Base-by-base conservation (phyloP, 2,888 invertebrate genomes). In the Alsophila aescularia region DNA sequence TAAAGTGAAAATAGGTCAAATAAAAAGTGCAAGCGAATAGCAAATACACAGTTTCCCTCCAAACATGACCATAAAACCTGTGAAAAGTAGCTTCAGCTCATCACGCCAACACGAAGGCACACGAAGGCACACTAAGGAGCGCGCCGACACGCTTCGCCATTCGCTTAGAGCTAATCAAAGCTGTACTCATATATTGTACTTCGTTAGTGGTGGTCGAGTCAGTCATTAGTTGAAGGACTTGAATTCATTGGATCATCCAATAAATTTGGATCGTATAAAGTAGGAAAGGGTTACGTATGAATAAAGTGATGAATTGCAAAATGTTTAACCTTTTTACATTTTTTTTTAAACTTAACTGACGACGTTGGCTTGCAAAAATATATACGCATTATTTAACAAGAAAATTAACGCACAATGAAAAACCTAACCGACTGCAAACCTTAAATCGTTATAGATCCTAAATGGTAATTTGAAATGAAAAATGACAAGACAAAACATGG, bases 121-220 rank as follows among this genome's bases (percentile, higher is more conserved):
- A 24, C 24, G 24, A 24, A 24, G 24, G 24, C n/a, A n/a, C n/a
- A n/a, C n/a, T n/a, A n/a, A n/a, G 29, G 1, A n/a, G 24, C n/a
- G 29, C 32, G 24, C 13, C 18, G 27, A 40, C 48, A 42, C 39
- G 51, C 51, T 48, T 10, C 32, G 6, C 29, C 47, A 9, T n/a
- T 18, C 27, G 27, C 35, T 31, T 48, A 42, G 2, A 4, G 10
- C 10, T 10, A 29, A n/a, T n/a, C 8, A 29, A 2, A n/a, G 29
- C 10, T n/a, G 10, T 16, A 47, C 52, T 34, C 39, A 44, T 34
- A 51, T 43, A 43, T 43, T 37, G 37, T 32, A 15, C 43, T 51
- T 51, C 51, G 37, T 51, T 51, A 43, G 31, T 27, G 9, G 2
- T 35, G 14, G 27, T 27, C 27, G 36, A 47, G 14, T 7, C n/a